Conservation (phyloP, 2,888 invertebrate genomes). For the Papilio demoleus region DNA sequence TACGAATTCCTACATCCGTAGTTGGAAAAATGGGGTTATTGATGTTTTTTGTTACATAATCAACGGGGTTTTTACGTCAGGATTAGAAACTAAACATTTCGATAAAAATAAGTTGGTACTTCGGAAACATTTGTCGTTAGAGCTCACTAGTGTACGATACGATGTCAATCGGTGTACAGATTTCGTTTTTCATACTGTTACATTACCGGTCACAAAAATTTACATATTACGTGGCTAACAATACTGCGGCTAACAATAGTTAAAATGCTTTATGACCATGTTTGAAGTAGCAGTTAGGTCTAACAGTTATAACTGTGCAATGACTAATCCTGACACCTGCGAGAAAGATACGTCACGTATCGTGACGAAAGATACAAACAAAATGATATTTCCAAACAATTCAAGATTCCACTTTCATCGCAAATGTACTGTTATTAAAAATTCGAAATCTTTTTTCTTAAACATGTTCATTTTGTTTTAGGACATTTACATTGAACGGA, state of each 20-base stretch:
- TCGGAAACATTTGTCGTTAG: no score
- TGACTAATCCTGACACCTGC: conserved; percentile 16
- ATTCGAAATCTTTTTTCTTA: neutral
- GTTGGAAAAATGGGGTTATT: conserved; percentile 4
- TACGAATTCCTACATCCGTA: conserved; percentile 17
- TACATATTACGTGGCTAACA: conserved; percentile 1
- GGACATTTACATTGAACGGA: no score
- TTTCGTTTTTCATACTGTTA: neutral
- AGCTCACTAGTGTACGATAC: no score
- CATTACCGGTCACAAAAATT: neutral
- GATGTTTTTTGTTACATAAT: conserved; percentile 12
- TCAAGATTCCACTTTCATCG: neutral
- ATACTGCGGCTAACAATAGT: neutral
- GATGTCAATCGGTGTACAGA: neutral
- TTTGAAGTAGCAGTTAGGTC: conserved; percentile 7
- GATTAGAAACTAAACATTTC: neutral
- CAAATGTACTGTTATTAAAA: neutral
- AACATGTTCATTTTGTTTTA: neutral
- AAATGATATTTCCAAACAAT: neutral
- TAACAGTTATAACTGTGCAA: conserved; percentile 16
- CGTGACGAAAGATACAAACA: neutral
- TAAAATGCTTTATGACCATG: neutral
- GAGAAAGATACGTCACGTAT: conserved; percentile 7
- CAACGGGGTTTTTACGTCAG: neutral
- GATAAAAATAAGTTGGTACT: neutral